Base-by-base conservation (phyloP, 2,113 vertebrate genomes). In the Protomyctophum bolini region DNA sequence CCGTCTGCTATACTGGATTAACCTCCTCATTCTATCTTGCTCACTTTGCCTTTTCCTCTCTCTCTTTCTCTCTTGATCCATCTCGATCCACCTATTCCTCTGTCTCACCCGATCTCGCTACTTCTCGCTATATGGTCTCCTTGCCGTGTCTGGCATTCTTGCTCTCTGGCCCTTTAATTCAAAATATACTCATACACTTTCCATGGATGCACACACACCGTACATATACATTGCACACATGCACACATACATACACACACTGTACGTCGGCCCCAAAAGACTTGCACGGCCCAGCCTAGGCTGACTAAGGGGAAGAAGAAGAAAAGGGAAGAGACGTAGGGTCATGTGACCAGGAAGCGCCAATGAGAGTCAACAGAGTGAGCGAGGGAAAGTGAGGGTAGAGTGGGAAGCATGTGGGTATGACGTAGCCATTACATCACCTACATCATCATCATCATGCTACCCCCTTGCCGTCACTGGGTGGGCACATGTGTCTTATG, bases 381-480 rank as follows among this genome's bases (percentile, higher is more conserved):
- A 55, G 51, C 7, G 50, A 55, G 51, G 75, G 55, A 63, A 15
- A 66, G 72, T 67, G 84, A 82, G 82, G 58, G 69, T 41, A 76
- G 79, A 83, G 83, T 81, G 81, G 87, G 81, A 83, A 78, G 86
- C 80, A 79, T 74, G 84, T 79, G 71, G 85, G 64, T 60, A 66
- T 92, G 86, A 91, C 82, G 81, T 81, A 71, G 77, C 72, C 33
- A 73, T 76, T 45, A 55, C 83, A 58, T 92, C 88, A 82, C 62
- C 59, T 47, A 21, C 76, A 45, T 68, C 70, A 7, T 75, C 63
- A 65, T 61, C 68, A 80, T 77, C 80, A 61, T 70, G 75, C 79
- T 10, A 48, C 66, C 68, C 51, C 73, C 80, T 76, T 81, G 63
- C 70, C 81, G 66, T 77, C 71, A 29, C 61, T 62, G 79, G 80